These are phyloP conservation scores for Noctua comes DNA, from an alignment of 2,888 invertebrate species.

Conservation along the genomic window DNA sequence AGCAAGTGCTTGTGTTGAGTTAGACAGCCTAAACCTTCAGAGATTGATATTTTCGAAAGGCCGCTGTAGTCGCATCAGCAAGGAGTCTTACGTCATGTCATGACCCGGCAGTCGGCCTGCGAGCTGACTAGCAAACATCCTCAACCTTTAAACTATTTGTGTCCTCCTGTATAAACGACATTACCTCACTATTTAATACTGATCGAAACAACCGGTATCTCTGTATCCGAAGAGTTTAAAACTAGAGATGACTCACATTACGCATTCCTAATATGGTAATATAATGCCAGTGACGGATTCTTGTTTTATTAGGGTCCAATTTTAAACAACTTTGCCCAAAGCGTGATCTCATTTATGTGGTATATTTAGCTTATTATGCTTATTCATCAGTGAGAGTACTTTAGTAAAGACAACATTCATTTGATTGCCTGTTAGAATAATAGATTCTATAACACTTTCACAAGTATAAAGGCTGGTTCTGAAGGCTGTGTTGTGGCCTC, in stretches of 20 bases:
- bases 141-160: constrained; percentile 86
- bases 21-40: constrained; percentile 67
- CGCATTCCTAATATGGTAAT: constrained; percentile 69
- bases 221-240: constrained; percentile 70
- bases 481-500: constrained; percentile 49
- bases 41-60: constrained; percentile 75
- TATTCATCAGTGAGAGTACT: constrained; percentile 18
- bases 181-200: constrained; percentile 69
- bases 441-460: constrained; percentile 14
- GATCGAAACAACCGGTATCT: constrained; percentile 70
- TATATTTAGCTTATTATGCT: constrained; percentile 16
- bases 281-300: constrained; percentile 59
- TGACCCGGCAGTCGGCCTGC: constrained; percentile 71
- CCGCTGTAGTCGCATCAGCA: constrained; percentile 66
- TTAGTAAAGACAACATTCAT: background rate
- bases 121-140: constrained; percentile 79
- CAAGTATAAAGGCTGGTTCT: constrained; percentile 16
- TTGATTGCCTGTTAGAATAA: background rate
- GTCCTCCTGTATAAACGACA: constrained; percentile 70
- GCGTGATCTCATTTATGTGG: constrained; percentile 36
- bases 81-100: constrained; percentile 79
- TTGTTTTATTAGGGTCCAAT: constrained; percentile 65
- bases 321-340: constrained; percentile 38
- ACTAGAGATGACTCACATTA: constrained; percentile 79
- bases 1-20: constrained; percentile 36